Base-by-base conservation (phyloP, 2,888 invertebrate genomes). In the Lasioglossum pauxillum region DNA sequence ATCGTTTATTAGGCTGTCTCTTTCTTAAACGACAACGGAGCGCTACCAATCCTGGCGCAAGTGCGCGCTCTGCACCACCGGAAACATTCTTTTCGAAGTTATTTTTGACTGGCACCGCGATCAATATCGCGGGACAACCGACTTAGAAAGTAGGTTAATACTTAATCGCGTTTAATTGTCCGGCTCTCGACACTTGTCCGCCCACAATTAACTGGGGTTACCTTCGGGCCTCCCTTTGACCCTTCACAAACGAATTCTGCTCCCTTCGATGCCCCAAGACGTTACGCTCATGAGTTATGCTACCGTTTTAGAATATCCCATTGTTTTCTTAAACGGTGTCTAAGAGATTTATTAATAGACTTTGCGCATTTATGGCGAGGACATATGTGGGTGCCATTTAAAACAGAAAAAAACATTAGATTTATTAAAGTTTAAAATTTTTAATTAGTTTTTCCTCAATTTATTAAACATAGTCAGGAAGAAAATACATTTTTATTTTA, bases 141-240 rank as follows among this genome's bases (percentile, higher is more conserved):
- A 60, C 69, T 91, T 90, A 88, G 91, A 89, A 94, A 94, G 93
- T 94, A 92, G 94, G 94, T 94, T 93, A 94, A 91, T 90, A 89
- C 91, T 91, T 94, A 94, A 94, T 94, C 93, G 93, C 92, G 91
- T 92, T 93, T 94, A 94, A 94, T 94, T 94, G 93, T 90, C 90
- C 89, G 92, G 92, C 93, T 92, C 92, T 91, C 92, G 92, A 90
- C 93, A 93, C 93, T 93, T 92, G 93, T 91, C 90, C 91, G 89
- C 90, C 90, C 86, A 88, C 90, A 92, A 93, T 93, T 92, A 91
- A 89, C 81, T 78, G 89, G 90, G 91, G 90, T 90, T 91, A 92
- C 80, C 69, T 83, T 84, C 74, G 80, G 84, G 75, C 49, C 83
- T 82, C 71, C 46, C 78, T 77, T 77, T 78, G 75, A 77, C 72